Conservation (phyloP, 2,113 vertebrate genomes). For the Vulpes ferrilata region DNA sequence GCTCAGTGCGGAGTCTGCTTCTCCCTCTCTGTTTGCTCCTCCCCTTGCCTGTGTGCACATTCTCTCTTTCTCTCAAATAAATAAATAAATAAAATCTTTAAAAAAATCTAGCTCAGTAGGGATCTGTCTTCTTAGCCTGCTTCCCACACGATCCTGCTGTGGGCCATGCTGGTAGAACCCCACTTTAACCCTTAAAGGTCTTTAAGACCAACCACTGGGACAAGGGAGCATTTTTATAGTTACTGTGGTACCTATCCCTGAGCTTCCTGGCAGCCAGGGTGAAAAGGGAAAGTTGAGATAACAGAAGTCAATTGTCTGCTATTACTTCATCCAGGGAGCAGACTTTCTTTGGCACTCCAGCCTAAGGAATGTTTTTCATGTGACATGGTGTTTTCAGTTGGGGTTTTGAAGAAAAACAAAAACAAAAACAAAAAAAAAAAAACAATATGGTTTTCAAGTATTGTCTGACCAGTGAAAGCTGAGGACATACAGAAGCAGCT, state of each 20-base stretch:
- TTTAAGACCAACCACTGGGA: background rate
- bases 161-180: background rate
- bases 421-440: background rate
- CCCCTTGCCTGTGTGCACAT: no score
- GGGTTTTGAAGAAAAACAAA: background rate
- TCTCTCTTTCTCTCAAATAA: no score
- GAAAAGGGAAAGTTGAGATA: background rate
- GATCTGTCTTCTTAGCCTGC: background rate
- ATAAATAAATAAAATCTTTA: no score
- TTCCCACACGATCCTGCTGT: background rate
- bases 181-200: accelerated
- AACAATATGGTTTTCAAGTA: background rate
- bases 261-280: background rate
- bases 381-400: background rate
- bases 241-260: background rate
- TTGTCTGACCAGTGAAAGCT: background rate
- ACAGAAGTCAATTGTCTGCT: background rate
- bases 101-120: background rate
- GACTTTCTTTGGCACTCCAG: background rate
- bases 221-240: background rate
- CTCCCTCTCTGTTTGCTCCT: no score
- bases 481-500: background rate
- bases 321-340: background rate
- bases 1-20: no score
- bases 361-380: background rate